Percentiles rank a stretch among this genome's conserved stretches.
Conservation (phyloP, 2,797 vertebrate species). For the Myotis planiceps region DNA sequence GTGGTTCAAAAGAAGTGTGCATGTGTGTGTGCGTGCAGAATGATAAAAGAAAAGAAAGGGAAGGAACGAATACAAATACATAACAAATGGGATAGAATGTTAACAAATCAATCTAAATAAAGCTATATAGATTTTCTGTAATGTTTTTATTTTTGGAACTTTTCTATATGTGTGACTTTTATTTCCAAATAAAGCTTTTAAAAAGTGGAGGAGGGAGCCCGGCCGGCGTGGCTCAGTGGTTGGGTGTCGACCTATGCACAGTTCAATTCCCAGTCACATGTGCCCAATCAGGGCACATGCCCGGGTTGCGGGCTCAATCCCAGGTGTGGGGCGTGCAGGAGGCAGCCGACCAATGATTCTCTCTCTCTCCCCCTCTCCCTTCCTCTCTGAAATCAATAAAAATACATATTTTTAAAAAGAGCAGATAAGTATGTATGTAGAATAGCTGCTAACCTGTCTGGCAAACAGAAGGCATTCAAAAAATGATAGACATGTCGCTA, state of each 20-base stretch:
- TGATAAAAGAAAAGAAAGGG: background rate
- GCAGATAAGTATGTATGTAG: background rate
- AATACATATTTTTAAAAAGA: background rate
- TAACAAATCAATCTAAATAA: constrained; percentile 13
- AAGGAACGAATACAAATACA: background rate
- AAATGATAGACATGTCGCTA: background rate
- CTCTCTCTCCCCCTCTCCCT: no score
- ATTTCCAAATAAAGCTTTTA: background rate
- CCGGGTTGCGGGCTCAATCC: no score
- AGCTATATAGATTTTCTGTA: background rate
- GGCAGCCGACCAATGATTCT: no score
- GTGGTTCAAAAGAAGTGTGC: background rate
- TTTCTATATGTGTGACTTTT: background rate
- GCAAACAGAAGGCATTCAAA: background rate
- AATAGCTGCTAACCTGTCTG: background rate
- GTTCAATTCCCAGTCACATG: no score
- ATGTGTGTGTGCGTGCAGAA: background rate
- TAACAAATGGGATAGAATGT: background rate
- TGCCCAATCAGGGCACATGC: no score
- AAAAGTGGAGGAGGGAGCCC: background rate
- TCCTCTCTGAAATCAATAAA: no score
- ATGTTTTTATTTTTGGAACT: background rate
- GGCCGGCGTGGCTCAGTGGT: no score
- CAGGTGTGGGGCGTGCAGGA: no score
- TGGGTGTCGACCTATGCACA: no score